phyloP scores from a whole-genome alignment of 2,113 vertebrate genomes.

The Passer montanus region DNA sequence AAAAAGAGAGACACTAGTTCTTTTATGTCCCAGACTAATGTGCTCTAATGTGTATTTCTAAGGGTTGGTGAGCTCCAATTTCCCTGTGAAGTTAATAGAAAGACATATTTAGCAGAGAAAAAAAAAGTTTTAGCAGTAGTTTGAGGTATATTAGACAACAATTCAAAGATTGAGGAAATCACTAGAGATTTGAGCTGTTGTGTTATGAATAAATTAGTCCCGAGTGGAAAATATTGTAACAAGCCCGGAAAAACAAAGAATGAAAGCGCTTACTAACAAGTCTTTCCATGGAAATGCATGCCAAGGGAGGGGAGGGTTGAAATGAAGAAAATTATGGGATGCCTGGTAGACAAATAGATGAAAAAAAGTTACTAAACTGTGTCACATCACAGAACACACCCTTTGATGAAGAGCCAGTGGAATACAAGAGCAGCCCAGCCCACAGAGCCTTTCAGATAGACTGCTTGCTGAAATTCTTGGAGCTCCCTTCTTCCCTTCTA shows the following conservation, averaged over 20 bases:
- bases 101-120: not conserved
- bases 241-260: constrained; percentile 52
- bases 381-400: not conserved
- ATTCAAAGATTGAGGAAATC: not conserved
- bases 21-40: not conserved
- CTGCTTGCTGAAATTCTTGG: not conserved
- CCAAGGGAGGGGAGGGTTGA: constrained; percentile 37
- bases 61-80: not conserved
- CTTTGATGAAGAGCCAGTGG: not conserved
- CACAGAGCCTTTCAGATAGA: not conserved
- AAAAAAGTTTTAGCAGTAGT: not conserved
- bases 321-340: constrained; percentile 12
- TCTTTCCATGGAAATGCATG: not conserved
- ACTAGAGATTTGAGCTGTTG: not conserved
- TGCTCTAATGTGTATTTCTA: not conserved
- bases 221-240: constrained; percentile 53
- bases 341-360: not conserved
- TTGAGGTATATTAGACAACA: not conserved
- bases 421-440: not conserved
- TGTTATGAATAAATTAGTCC: constrained; percentile 22
- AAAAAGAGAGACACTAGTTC: not conserved
- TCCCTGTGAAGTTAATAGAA: not conserved
- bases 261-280: not conserved
- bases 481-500: not conserved
- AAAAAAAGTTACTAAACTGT: not conserved